Evolutionary conservation across 2,888 invertebrate species (phyloP).

Genomic region (Macaria liturata): DNA sequence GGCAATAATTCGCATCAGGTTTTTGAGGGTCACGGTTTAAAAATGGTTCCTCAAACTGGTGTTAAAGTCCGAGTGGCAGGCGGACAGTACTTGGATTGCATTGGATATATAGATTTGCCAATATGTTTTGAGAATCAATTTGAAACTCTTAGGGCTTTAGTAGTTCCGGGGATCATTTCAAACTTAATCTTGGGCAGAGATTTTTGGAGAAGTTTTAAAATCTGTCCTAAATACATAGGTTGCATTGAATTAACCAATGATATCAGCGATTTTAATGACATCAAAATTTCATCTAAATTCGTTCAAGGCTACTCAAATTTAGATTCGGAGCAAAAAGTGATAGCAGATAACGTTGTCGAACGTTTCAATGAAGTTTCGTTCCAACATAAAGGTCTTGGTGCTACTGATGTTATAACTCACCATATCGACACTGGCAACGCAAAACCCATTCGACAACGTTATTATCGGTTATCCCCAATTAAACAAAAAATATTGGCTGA

Average conservation of each 20-base stretch:
- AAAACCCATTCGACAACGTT: constrained; percentile 35
- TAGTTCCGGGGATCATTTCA: constrained; percentile 16
- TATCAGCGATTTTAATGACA: not conserved
- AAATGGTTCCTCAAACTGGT: not conserved
- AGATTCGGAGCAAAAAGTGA: not conserved
- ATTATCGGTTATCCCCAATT: constrained; percentile 37
- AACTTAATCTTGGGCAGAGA: constrained; percentile 19
- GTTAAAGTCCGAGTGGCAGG: no score
- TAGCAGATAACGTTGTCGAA: constrained; percentile 26
- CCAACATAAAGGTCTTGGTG: constrained; percentile 30
- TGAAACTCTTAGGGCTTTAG: constrained; percentile 2
- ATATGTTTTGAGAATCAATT: constrained; percentile 5
- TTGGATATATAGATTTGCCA: constrained; percentile 9
- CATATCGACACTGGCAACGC: constrained; percentile 38
- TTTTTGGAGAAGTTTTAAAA: constrained; percentile 16
- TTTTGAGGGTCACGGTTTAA: not conserved
- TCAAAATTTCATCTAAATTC: not conserved
- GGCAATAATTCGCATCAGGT: constrained; percentile 6
- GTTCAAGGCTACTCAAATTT: not conserved
- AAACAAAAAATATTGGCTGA: constrained; percentile 30
- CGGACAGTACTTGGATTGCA: constrained; percentile 5
- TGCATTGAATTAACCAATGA: not conserved
- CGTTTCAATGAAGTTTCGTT: constrained; percentile 17
- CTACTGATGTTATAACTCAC: constrained; percentile 32
- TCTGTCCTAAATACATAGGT: constrained; percentile 12